Evolutionary conservation across 2,113 vertebrate species (phyloP).

Genomic region (Puntigrus tetrazona): DNA sequence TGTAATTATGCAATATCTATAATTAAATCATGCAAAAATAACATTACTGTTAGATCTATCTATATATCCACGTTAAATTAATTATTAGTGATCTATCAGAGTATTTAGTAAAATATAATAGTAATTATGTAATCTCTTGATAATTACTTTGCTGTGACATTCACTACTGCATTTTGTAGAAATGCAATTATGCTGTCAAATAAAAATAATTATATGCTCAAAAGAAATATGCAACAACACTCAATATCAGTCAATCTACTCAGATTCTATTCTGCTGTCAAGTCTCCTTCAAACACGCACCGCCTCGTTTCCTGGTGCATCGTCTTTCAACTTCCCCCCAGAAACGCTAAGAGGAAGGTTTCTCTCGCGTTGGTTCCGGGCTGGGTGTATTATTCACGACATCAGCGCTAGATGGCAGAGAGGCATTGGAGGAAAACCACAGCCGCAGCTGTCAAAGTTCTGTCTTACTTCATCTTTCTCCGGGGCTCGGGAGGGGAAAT

Average conservation of each 20-base stretch:
- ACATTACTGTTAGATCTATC: not conserved
- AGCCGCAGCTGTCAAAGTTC: constrained; percentile 24
- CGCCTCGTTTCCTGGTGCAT: constrained; percentile 55
- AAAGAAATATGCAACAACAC: not conserved
- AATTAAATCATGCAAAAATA: not conserved
- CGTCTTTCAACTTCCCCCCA: constrained; percentile 40
- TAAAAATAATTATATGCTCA: not conserved
- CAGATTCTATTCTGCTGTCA: not conserved
- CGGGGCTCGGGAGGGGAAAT: not conserved
- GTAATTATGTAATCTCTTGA: not conserved
- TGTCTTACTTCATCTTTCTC: not conserved
- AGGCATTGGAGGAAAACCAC: not conserved
- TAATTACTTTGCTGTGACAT: not conserved
- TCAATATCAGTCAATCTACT: not conserved
- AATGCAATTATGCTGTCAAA: not conserved
- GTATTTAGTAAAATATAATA: not conserved
- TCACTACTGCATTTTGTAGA: not conserved
- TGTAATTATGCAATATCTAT: not conserved
- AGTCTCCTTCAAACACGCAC: constrained; percentile 68
- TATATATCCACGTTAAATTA: not conserved
- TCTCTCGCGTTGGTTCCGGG: not conserved
- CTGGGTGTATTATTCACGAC: not conserved
- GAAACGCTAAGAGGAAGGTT: constrained; percentile 13
- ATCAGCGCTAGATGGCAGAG: constrained; percentile 10
- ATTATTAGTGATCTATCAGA: not conserved